Percentiles rank a stretch among this genome's conserved stretches.
Evolutionary conservation across 2,797 vertebrate genomes (phyloP).

Genomic region (Coilia nasus): DNA sequence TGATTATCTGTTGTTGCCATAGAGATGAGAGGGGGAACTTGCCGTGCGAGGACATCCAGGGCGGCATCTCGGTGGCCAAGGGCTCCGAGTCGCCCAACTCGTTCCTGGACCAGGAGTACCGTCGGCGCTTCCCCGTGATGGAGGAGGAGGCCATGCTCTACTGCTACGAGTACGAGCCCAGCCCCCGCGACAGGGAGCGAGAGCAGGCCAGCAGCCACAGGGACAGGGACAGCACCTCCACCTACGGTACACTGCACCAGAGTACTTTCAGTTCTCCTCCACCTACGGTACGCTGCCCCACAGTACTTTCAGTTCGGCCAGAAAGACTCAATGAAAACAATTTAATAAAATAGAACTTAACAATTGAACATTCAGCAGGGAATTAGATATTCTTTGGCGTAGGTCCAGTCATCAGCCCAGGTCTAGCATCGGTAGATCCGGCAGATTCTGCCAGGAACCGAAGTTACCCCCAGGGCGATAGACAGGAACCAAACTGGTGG

Average conservation of each 20-base stretch:
- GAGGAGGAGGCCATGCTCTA: constrained; percentile 93
- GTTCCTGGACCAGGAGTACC: constrained; percentile 96
- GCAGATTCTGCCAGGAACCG: too few relatives aligned
- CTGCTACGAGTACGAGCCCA: constrained; percentile 89
- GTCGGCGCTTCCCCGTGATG: constrained; percentile 83
- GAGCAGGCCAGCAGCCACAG: background rate
- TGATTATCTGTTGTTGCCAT: constrained; percentile 51
- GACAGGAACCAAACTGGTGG: too few relatives aligned
- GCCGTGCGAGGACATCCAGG: constrained; percentile 86
- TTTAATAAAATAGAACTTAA: too few relatives aligned
- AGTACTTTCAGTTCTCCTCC: too few relatives aligned
- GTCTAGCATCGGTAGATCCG: too few relatives aligned
- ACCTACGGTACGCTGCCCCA: constrained; percentile 83
- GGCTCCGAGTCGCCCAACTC: constrained; percentile 98
- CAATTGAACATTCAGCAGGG: too few relatives aligned
- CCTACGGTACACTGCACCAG: constrained; percentile 80
- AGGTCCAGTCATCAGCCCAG: too few relatives aligned
- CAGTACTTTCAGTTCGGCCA: too few relatives aligned
- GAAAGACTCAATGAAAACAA: too few relatives aligned
- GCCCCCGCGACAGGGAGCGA: constrained; percentile 68
- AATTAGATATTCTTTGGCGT: too few relatives aligned
- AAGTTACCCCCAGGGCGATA: too few relatives aligned
- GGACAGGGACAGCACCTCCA: constrained; percentile 85
- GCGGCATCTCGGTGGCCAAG: constrained; percentile 83
- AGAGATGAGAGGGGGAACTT: constrained; percentile 92